Conservation (phyloP, 2,113 vertebrate genomes). For the Hippocampus guttulatus region DNA sequence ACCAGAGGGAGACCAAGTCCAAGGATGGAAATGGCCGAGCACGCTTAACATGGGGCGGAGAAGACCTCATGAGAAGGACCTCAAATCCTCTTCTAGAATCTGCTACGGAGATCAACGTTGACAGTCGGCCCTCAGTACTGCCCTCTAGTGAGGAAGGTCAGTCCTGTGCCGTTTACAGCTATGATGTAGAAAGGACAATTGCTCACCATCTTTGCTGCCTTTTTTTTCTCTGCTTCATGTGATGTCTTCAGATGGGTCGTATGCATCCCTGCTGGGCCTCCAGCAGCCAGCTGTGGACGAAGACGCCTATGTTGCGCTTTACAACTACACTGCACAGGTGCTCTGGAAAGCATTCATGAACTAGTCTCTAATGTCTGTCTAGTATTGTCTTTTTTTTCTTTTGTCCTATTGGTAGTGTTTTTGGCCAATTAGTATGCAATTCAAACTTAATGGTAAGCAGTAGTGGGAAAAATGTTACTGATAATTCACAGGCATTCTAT, state of each 20-base stretch:
- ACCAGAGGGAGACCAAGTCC: slow-evolving; percentile 28
- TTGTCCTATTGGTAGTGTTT: too few relatives aligned
- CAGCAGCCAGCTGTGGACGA: slow-evolving; percentile 25
- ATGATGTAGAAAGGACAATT: not conserved
- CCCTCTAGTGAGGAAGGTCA: slow-evolving; percentile 39
- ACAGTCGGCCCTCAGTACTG: slow-evolving; percentile 18
- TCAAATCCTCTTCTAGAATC: slow-evolving; percentile 27
- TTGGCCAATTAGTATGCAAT: too few relatives aligned
- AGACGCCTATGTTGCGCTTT: slow-evolving; percentile 49
- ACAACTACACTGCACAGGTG: slow-evolving; percentile 56
- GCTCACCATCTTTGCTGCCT: not conserved
- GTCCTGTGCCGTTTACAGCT: not conserved
- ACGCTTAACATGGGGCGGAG: slow-evolving; percentile 34
- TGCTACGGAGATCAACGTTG: not conserved
- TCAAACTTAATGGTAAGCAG: too few relatives aligned
- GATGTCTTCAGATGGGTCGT: slow-evolving; percentile 24
- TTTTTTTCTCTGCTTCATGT: not conserved
- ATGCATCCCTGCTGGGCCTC: slow-evolving; percentile 33
- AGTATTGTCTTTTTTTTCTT: too few relatives aligned
- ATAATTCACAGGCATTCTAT: too few relatives aligned
- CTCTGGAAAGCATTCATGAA: not conserved
- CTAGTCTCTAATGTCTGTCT: too few relatives aligned
- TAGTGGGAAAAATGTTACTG: too few relatives aligned
- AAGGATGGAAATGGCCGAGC: slow-evolving; percentile 39
- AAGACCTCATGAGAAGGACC: slow-evolving; percentile 18